Evolutionary conservation across 2,113 vertebrate genomes (phyloP).

Genomic region (Larimichthys crocea): DNA sequence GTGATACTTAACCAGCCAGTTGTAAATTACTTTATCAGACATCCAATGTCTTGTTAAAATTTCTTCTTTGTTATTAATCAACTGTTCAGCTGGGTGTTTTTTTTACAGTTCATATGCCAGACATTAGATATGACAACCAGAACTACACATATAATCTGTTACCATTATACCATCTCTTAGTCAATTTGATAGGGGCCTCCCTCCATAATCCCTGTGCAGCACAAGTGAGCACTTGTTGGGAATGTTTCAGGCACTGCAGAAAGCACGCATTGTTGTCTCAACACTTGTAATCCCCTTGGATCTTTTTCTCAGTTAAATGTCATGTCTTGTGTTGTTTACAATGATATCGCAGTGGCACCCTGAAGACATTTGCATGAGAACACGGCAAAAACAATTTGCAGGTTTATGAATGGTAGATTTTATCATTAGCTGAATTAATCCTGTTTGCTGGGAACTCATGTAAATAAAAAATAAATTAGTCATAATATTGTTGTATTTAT

Average conservation of each 20-base stretch:
- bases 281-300: conserved; percentile 24
- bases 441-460: neutral
- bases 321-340: neutral
- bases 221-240: conserved; percentile 74
- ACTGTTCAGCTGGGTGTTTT: neutral
- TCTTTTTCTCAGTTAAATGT: conserved; percentile 2
- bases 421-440: neutral
- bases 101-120: neutral
- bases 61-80: neutral
- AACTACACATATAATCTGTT: conserved; percentile 31
- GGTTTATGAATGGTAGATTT: neutral
- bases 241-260: conserved; percentile 62
- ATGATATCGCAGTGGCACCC: neutral
- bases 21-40: neutral
- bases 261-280: conserved; percentile 46
- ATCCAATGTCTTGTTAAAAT: neutral
- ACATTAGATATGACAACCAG: conserved; percentile 6
- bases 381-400: neutral
- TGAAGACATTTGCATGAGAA: neutral
- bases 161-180: conserved; percentile 34
- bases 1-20: too few species aligned
- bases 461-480: neutral
- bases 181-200: conserved; percentile 46
- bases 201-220: conserved; percentile 44
- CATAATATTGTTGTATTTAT: neutral